Evolutionary conservation across 1,140 invertebrate species (phyloP), one percentile per base, ranked within the genome.

Genomic region (Drosophila orena): DNA sequence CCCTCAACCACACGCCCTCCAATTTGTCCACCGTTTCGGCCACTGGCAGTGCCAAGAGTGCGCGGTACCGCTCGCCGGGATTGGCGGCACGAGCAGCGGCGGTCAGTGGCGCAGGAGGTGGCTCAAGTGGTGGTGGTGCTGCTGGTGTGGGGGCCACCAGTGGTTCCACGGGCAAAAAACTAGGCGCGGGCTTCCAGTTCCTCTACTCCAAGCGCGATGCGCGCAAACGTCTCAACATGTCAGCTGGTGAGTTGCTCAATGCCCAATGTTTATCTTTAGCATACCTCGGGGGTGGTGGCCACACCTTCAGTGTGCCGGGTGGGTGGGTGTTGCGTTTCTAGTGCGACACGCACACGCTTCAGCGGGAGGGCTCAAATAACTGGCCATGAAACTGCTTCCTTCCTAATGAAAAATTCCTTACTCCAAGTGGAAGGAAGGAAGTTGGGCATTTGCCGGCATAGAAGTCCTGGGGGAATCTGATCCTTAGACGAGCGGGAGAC

Each of bases 11-110:
- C 35, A 78, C 81, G 1, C 56, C 83, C 42, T 61, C 58, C 30
- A 70, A 72, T 4, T 24, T 62, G 1, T 46, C 62, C 46, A 70
- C 50, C 15, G 46, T 66, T n/a, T 54, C 70, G 17, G 84, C 94
- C 38, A 94, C 94, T 69, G 93, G 93, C 50, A 94, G 94, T 66
- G 96, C 97, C 3, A 97, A 97, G 83, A 97, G 96, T 30, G 97
- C 97, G 4, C 93, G 97, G 3, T 98, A 98, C 88, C 93, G 97
- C 2, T 96, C 97, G 0, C 97, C 97, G 0, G 97, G 97, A 0
- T 96, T 97, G 92, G 85, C 86, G 14, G 89, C 89, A 6, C 77
- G 84, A 38, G 84, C 84, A 4, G 84, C 84, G 0, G 84, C 84
- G 6, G 94, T 62, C 43, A 93, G 50, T 93, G 93, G 47, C 3